Evolutionary conservation across 2,113 vertebrate species (phyloP).

Genomic region (human (Homo sapiens)): DNA sequence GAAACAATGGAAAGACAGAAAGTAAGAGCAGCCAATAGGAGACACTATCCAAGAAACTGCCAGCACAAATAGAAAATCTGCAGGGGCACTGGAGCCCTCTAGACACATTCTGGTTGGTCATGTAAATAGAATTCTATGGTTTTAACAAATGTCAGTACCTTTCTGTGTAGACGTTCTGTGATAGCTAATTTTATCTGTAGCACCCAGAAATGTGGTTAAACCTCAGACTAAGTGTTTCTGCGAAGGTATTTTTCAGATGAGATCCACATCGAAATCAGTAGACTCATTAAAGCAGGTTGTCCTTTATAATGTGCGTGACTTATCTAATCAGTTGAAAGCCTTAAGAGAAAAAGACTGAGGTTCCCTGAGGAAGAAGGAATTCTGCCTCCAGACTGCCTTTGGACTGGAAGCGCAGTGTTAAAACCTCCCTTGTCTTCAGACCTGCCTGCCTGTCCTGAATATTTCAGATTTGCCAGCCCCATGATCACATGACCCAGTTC

Average conservation of each 20-base stretch:
- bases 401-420: no score
- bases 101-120: rapidly evolving
- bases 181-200: no score
- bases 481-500: not conserved
- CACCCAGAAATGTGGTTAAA: not conserved
- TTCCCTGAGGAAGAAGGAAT: no score
- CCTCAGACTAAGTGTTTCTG: not conserved
- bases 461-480: not conserved
- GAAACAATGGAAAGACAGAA: not conserved
- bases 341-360: no score
- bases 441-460: no score
- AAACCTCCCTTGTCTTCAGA: not conserved
- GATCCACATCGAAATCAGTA: not conserved
- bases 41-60: no score
- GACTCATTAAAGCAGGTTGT: not conserved
- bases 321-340: no score
- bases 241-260: not conserved
- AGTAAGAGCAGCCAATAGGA: no score
- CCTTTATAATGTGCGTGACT: not conserved
- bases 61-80: not conserved
- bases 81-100: not conserved
- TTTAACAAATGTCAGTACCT: not conserved
- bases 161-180: rapidly evolving
- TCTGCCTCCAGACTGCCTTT: no score
- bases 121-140: rapidly evolving